Evolutionary conservation across 2,888 invertebrate species (phyloP).

Genomic region (Sinodicranocentrus sp.): DNA sequence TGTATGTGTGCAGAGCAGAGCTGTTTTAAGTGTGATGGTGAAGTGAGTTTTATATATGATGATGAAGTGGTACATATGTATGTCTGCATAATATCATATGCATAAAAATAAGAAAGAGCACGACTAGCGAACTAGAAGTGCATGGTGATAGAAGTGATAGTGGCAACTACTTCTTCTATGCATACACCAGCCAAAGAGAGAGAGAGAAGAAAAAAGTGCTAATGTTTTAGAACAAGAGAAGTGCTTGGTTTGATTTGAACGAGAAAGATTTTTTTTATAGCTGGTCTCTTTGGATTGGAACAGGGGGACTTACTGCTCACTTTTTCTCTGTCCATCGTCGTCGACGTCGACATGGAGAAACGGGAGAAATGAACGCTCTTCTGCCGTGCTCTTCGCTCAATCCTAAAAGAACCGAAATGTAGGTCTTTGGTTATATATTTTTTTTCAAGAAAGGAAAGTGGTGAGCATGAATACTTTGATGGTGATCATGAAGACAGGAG

Average conservation of each 20-base stretch:
- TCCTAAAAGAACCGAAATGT: no score
- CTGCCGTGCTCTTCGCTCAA: no score
- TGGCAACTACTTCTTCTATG: background rate
- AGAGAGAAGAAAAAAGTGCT: no score
- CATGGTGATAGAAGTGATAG: constrained; percentile 32
- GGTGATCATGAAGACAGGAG: no score
- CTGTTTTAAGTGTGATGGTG: background rate
- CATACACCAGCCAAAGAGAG: background rate
- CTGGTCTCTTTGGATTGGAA: constrained; percentile 9
- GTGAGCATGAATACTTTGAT: no score
- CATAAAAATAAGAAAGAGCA: constrained; percentile 2
- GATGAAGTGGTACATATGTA: no score
- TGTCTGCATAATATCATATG: constrained; percentile 3
- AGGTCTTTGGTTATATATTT: no score
- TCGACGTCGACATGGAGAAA: constrained; percentile 6
- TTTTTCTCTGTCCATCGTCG: constrained; percentile 3
- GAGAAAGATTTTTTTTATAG: constrained; percentile 4
- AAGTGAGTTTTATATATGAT: no score
- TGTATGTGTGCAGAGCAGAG: no score
- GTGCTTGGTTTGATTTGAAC: background rate
- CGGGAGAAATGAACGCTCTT: background rate
- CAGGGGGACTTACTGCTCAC: background rate
- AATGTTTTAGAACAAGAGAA: constrained; percentile 4
- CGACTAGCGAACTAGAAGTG: constrained; percentile 1
- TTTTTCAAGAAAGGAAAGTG: no score